Evolutionary conservation across 2,888 invertebrate genomes (phyloP).

Genomic region (Pammene aurita): DNA sequence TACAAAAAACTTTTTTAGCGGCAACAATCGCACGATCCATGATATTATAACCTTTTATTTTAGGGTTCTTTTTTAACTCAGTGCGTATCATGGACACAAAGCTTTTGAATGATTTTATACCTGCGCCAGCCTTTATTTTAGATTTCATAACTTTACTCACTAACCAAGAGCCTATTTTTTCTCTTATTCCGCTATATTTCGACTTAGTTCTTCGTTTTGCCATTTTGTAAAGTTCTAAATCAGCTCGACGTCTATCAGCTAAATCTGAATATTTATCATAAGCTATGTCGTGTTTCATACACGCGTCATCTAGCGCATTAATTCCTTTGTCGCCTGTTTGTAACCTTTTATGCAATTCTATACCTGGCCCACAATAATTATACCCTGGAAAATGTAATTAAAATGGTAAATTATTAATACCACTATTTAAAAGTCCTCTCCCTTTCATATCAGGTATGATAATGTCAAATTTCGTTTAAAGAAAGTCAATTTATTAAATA

Average conservation of each 20-base stretch:
- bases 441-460: too few relatives aligned
- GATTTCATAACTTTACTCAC: slow-evolving; percentile 18
- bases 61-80: slow-evolving; percentile 11
- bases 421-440: slow-evolving; percentile 1
- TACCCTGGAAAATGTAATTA: too few relatives aligned
- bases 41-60: too few relatives aligned
- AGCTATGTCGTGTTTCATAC: slow-evolving; percentile 1
- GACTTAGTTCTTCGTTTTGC: neutral
- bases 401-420: neutral
- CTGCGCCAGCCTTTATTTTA: slow-evolving; percentile 14
- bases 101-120: slow-evolving; percentile 15
- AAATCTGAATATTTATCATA: slow-evolving; percentile 1
- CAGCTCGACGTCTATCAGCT: neutral
- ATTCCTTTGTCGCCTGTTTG: neutral
- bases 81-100: slow-evolving; percentile 8
- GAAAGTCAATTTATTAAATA: neutral
- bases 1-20: too few relatives aligned
- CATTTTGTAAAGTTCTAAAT: too few relatives aligned
- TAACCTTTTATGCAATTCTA: too few relatives aligned
- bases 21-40: too few relatives aligned
- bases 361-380: too few relatives aligned
- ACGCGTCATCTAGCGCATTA: too few relatives aligned
- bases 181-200: neutral
- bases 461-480: neutral
- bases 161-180: slow-evolving; percentile 13